Evolutionary conservation across 1,140 invertebrate species (phyloP).

Genomic region (Zaprionus capensis): DNA sequence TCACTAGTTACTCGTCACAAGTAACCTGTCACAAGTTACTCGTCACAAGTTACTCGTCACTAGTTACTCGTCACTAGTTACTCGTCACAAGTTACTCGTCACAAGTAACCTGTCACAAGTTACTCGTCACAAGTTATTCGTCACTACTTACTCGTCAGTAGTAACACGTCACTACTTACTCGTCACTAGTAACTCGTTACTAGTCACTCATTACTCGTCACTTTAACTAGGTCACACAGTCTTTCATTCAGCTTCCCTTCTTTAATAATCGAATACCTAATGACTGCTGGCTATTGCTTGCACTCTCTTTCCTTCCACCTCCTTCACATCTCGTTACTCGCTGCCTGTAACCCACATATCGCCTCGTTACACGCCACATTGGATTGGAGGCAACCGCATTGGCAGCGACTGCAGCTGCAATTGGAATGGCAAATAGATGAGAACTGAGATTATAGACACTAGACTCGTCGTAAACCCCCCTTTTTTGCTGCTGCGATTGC

Average conservation of each 20-base stretch:
- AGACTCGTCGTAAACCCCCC: conserved; percentile 5
- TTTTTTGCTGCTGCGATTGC: background rate
- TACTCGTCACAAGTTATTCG: too few relatives aligned
- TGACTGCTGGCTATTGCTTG: background rate
- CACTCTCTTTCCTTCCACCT: background rate
- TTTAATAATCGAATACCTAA: background rate
- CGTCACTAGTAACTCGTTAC: background rate
- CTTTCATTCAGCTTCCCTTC: background rate
- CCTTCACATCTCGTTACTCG: conserved; percentile 8
- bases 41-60: too few relatives aligned
- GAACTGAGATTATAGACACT: conserved; percentile 33
- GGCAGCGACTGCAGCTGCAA: conserved; percentile 12
- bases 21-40: background rate
- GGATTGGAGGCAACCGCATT: conserved; percentile 3
- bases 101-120: too few relatives aligned
- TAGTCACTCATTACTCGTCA: conserved; percentile 12
- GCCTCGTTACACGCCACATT: conserved; percentile 9
- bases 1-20: background rate
- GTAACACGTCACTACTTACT: too few relatives aligned
- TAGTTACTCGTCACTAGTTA: too few relatives aligned
- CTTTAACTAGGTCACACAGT: background rate
- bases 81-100: too few relatives aligned
- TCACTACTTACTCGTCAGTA: too few relatives aligned
- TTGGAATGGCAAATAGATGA: conserved; percentile 44
- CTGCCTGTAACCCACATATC: conserved; percentile 10